Conservation (phyloP, 2,797 vertebrate genomes). For the Oophaga sylvatica region DNA sequence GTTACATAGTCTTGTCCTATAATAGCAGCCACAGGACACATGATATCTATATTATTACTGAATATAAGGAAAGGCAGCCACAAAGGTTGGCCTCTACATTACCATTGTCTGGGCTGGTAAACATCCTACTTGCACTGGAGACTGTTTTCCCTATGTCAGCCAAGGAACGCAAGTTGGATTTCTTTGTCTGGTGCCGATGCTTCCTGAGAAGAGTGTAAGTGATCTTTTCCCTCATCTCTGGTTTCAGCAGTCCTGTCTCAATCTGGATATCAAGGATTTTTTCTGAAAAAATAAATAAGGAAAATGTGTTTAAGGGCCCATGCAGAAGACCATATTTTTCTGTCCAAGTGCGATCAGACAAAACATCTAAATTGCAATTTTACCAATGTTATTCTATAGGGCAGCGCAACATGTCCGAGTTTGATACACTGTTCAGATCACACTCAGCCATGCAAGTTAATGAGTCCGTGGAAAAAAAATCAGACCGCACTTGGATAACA, state of each 20-base stretch:
- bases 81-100: conserved; percentile 84
- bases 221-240: conserved; percentile 94
- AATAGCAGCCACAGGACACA: not conserved
- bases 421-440: too few relatives aligned
- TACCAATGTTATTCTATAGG: too few relatives aligned
- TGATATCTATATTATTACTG: not conserved
- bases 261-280: conserved; percentile 94
- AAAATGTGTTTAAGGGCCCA: not conserved
- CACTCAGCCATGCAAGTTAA: too few relatives aligned
- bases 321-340: too few relatives aligned
- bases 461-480: too few relatives aligned
- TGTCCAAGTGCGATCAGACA: too few relatives aligned
- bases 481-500: too few relatives aligned
- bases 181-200: conserved; percentile 98
- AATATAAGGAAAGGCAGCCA: conserved; percentile 70
- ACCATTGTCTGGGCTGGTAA: conserved; percentile 95
- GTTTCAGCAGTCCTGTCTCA: conserved; percentile 87
- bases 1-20: not conserved
- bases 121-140: conserved; percentile 99
- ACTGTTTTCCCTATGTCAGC: conserved; percentile 97
- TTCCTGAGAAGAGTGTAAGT: conserved; percentile 93
- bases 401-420: too few relatives aligned
- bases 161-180: conserved; percentile 95
- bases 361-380: too few relatives aligned
- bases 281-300: conserved; percentile 73